Evolutionary conservation across 2,888 invertebrate species (phyloP), one percentile per base, ranked within the genome.

Genomic region (Scaptomyza reducta): DNA sequence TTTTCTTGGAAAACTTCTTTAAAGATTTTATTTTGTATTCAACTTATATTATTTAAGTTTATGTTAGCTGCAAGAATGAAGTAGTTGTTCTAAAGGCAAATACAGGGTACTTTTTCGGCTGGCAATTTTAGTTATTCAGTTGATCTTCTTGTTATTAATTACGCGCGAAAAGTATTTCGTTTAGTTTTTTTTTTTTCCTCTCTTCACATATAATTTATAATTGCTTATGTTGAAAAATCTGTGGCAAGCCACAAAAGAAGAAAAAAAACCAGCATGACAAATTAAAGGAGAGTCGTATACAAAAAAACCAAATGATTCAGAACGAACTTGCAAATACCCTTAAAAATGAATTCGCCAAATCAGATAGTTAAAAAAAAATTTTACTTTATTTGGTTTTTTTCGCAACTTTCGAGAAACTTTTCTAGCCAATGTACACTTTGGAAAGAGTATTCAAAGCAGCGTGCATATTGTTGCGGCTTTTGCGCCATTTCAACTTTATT

Each of bases 191-290:
- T 11, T 13, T n/a, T 22, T 41, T 41, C 9, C n/a, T 16, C 10
- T 29, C 16, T 31, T 47, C 50, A 41, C 14, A 53, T 57, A 58
- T 46, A 31, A 53, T 57, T 42, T 86, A 73, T 82, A 79, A 82
- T 86, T 86, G 83, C 51, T 68, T 60, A 72, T 59, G 69, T 42
- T 55, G 71, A 67, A 68, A 62, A 55, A 10, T 29, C 25, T 40
- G 27, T 33, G 38, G 18, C 57, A 53, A 40, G 27, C 49, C 38
- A 40, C 51, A 59, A 55, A 38, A 38, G 9, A 14, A 14, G 4
- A 33, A 11, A 33, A 33, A 33, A 33, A 0, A 13, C 1, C 9
- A 13, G 38, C 40, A 22, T 31, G 49, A 38, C 55, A 44, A 35
- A 27, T 51, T 57, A 46, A 44, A 57, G 66, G 38, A 41, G 54